Evolutionary conservation across 2,888 invertebrate genomes (phyloP).

Genomic region (Rhagophthalmus giganteus): DNA sequence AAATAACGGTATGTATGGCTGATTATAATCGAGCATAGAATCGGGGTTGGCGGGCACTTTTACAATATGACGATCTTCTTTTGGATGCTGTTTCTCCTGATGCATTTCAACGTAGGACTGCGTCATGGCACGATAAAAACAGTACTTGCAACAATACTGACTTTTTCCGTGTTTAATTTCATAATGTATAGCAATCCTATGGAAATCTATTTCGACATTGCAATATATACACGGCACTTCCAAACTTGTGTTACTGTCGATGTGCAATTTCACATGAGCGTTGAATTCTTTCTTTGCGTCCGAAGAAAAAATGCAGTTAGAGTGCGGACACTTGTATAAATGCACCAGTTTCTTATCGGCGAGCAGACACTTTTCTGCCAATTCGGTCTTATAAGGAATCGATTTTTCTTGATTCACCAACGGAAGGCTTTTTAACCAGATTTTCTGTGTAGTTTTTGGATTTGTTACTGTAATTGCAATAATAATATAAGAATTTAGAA

Average conservation of each 20-base stretch:
- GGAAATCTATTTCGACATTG: slow-evolving; percentile 55
- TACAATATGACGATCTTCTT: slow-evolving; percentile 34
- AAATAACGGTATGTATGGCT: slow-evolving; percentile 28
- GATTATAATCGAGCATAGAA: slow-evolving; percentile 29
- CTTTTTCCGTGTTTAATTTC: slow-evolving; percentile 65
- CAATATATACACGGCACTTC: slow-evolving; percentile 57
- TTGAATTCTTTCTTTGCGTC: slow-evolving; percentile 49
- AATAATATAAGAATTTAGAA: no score
- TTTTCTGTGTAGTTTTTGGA: no score
- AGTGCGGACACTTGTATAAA: slow-evolving; percentile 62
- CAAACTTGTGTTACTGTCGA: slow-evolving; percentile 21
- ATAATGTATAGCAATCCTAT: slow-evolving; percentile 58
- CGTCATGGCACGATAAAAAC: slow-evolving; percentile 68
- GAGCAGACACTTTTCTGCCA: slow-evolving; percentile 49
- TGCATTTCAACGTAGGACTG: slow-evolving; percentile 66
- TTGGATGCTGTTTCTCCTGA: slow-evolving; percentile 53
- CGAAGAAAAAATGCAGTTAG: slow-evolving; percentile 57
- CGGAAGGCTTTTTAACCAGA: no score
- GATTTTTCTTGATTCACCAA: slow-evolving; percentile 38
- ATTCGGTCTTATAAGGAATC: slow-evolving; percentile 37
- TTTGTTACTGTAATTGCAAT: no score
- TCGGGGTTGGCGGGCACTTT: slow-evolving; percentile 42
- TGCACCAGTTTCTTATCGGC: slow-evolving; percentile 51
- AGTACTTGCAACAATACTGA: slow-evolving; percentile 65
- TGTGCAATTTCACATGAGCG: slow-evolving; percentile 53